Conservation (phyloP, 2,113 vertebrate genomes). For the Ovis canadensis region DNA sequence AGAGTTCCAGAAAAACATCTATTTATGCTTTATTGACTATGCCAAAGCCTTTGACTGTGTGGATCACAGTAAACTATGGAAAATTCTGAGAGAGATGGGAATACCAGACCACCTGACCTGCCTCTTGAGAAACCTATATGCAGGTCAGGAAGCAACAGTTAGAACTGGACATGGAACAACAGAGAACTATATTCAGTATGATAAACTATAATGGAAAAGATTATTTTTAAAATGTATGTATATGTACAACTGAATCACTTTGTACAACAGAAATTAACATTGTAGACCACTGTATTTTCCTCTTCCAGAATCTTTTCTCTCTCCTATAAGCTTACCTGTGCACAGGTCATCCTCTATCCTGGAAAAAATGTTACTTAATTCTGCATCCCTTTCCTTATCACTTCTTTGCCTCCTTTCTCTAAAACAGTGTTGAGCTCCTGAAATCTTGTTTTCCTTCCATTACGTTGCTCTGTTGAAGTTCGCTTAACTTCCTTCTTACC, state of each 20-base stretch:
- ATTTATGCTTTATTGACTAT: too few relatives aligned
- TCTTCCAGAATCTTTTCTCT: background rate
- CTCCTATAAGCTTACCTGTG: background rate
- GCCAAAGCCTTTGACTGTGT: too few relatives aligned
- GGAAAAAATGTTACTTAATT: background rate
- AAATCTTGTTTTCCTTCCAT: background rate
- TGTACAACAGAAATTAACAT: background rate
- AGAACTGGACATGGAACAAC: too few relatives aligned
- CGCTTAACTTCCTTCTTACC: background rate
- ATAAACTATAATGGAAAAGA: background rate
- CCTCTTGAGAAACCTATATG: too few relatives aligned
- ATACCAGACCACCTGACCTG: too few relatives aligned
- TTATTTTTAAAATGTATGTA: background rate
- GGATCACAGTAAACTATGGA: too few relatives aligned
- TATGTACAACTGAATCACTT: background rate
- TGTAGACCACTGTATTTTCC: background rate
- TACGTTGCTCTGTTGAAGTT: background rate
- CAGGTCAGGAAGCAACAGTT: too few relatives aligned
- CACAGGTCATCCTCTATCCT: background rate
- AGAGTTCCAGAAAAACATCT: too few relatives aligned
- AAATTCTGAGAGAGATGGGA: too few relatives aligned
- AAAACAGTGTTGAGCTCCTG: background rate
- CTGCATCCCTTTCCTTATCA: background rate
- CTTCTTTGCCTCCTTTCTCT: background rate
- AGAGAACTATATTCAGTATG: background rate